phyloP scores from a whole-genome alignment of 2,113 vertebrate genomes.

The Lophochroa leadbeateri region DNA sequence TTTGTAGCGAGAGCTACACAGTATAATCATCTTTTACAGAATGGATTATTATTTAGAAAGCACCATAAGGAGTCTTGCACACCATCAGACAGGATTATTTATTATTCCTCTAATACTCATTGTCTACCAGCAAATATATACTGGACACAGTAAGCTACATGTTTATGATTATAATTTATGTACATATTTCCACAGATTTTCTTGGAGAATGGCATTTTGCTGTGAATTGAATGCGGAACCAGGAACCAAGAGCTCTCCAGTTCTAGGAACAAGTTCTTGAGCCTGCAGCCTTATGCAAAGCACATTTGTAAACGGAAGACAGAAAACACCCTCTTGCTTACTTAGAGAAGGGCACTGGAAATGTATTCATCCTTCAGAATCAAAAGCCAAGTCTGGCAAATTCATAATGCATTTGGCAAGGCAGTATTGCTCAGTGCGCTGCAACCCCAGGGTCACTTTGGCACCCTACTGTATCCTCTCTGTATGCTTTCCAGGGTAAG shows the following conservation, averaged over 20 bases:
- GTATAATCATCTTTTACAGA: not conserved
- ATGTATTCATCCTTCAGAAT: not conserved
- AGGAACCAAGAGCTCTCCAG: not conserved
- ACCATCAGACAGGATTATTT: not conserved
- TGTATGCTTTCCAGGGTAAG: not conserved
- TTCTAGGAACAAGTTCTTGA: not conserved
- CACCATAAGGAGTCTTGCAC: not conserved
- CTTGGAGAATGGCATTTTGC: not conserved
- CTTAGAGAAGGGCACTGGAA: not conserved
- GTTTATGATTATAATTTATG: not conserved
- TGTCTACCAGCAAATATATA: not conserved
- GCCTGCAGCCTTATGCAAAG: not conserved
- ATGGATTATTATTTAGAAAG: not conserved
- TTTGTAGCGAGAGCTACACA: not conserved
- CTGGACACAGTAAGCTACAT: not conserved
- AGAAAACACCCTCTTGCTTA: not conserved
- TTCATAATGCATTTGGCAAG: not conserved
- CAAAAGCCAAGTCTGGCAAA: not conserved
- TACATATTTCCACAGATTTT: not conserved
- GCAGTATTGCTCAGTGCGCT: not conserved
- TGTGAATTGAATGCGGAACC: not conserved
- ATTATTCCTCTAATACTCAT: constrained; percentile 7
- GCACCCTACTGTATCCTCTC: not conserved
- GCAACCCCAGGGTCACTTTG: not conserved
- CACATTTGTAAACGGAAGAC: not conserved